phyloP scores from a whole-genome alignment of 1,140 invertebrate species.

The Pseudomyrmex concolor region DNA sequence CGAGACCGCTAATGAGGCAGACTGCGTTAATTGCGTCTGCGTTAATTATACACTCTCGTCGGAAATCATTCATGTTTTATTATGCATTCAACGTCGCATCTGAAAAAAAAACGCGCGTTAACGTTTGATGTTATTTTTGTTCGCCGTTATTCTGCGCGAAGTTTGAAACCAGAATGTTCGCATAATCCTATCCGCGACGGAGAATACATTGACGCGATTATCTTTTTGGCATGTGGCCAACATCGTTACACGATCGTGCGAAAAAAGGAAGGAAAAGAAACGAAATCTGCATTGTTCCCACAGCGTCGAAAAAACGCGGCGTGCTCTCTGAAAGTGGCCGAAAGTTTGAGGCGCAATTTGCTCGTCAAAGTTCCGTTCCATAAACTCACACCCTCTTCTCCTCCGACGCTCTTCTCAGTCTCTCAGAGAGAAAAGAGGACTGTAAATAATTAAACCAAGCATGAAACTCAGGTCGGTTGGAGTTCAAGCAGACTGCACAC shows the following conservation, averaged over 20 bases:
- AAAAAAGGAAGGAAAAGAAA: background rate
- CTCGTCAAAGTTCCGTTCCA: conserved; percentile 67
- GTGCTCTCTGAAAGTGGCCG: background rate
- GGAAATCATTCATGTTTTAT: conserved; percentile 35
- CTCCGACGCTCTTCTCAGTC: background rate
- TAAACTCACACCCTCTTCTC: conserved; percentile 51
- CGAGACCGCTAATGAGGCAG: conserved; percentile 34
- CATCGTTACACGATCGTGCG: conserved; percentile 1
- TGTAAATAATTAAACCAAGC: conserved; percentile 73
- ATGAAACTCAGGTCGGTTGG: conserved; percentile 63
- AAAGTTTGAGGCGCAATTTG: conserved; percentile 39
- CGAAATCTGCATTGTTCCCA: conserved; percentile 30
- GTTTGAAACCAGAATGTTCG: background rate
- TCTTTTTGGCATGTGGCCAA: background rate
- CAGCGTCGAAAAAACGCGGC: conserved; percentile 9
- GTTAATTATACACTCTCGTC: conserved; percentile 41
- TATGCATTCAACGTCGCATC: background rate
- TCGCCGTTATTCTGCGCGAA: background rate
- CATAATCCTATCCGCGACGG: background rate
- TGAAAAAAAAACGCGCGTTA: conserved; percentile 9
- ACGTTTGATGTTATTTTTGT: conserved; percentile 37
- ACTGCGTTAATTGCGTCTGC: conserved; percentile 33
- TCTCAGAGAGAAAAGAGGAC: conserved; percentile 17
- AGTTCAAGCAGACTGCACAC: background rate
- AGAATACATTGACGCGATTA: conserved; percentile 16